Evolutionary conservation across 1,140 invertebrate species (phyloP).

Genomic region (Aphelinus atriplicis): DNA sequence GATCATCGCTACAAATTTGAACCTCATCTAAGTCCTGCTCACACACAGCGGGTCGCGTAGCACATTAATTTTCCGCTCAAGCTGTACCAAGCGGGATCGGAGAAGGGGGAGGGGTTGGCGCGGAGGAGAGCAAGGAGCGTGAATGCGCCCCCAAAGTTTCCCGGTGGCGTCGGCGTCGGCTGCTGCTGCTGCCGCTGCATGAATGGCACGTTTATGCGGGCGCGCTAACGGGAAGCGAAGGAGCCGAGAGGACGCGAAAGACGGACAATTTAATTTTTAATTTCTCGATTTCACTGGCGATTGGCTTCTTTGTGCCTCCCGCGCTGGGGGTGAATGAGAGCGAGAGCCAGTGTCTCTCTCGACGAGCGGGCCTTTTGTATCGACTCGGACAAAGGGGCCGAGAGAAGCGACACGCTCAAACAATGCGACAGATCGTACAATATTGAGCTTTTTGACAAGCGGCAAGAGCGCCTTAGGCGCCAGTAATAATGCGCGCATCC

Average conservation of each 20-base stretch:
- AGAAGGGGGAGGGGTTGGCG: too few relatives aligned
- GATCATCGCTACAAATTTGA: background rate
- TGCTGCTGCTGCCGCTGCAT: background rate
- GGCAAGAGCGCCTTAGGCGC: background rate
- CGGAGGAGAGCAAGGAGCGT: background rate
- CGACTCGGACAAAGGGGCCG: slow-evolving; percentile 32
- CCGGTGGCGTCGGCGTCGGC: background rate
- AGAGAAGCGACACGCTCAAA: slow-evolving; percentile 6
- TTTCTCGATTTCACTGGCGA: slow-evolving; percentile 41
- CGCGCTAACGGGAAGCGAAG: background rate
- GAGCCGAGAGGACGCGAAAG: background rate
- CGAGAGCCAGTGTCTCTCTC: background rate
- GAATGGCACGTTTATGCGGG: background rate
- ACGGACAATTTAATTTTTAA: slow-evolving; percentile 40
- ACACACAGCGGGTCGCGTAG: too few relatives aligned
- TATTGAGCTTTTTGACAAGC: slow-evolving; percentile 40
- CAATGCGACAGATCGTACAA: slow-evolving; percentile 32
- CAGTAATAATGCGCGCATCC: slow-evolving; percentile 5
- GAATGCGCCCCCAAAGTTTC: slow-evolving; percentile 11
- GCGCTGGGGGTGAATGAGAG: background rate
- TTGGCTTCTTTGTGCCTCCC: slow-evolving; percentile 35
- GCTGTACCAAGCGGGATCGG: background rate
- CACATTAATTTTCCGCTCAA: slow-evolving; percentile 26
- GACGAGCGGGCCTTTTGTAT: slow-evolving; percentile 35
- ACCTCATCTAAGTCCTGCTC: too few relatives aligned